Evolutionary conservation across 2,113 vertebrate species (phyloP), one percentile per base, ranked within the genome.

Genomic region (Sorex fumeus): DNA sequence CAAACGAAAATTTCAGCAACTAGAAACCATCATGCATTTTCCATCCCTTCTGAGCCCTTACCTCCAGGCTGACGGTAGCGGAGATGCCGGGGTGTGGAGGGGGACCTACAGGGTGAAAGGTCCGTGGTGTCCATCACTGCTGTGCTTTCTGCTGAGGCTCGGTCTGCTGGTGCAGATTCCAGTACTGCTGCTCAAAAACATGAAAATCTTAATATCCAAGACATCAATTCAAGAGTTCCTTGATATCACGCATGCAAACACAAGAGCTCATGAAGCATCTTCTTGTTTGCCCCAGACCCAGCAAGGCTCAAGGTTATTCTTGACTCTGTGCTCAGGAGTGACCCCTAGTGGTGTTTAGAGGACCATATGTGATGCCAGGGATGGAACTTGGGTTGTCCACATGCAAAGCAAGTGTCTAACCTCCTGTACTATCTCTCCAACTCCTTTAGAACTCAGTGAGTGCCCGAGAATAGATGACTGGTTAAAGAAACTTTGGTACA

Each of bases 21-120:
- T 34, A 50, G 70, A 50, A 19, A 19, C 40, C 18, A 69, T 16
- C 69, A 66, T 11, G 3, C 27, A 66, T 27, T 66, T 84, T 82
- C 34, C 13, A 15, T 67, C 23, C 25, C 1, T 60, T 90, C 28
- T 3, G 3, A 12, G 70, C 13, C 13, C 94, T 97, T 97, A 99
- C 99, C 99, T 98, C 98, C 99, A 21, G 99, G 96, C 84, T 98
- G 98, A 76, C 99, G 98, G 79, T 98, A 99, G 94, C 99, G 98
- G 47, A 99, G 98, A 97, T 99, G 99, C 9, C 99, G 98, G 36
- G 99, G 99, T 3, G 99, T 99, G 0, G 99, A 99, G 15, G 99
- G 99, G 0, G 99, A 99, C 66, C 98, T 98, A 94, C 99, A 99
- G 0, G 99, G 99, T 6, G 99, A 99, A 87, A 98, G 97, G 88